Evolutionary conservation across 2,113 vertebrate genomes (phyloP), one percentile per base, ranked within the genome.

Genomic region (Pseudorasbora parva): DNA sequence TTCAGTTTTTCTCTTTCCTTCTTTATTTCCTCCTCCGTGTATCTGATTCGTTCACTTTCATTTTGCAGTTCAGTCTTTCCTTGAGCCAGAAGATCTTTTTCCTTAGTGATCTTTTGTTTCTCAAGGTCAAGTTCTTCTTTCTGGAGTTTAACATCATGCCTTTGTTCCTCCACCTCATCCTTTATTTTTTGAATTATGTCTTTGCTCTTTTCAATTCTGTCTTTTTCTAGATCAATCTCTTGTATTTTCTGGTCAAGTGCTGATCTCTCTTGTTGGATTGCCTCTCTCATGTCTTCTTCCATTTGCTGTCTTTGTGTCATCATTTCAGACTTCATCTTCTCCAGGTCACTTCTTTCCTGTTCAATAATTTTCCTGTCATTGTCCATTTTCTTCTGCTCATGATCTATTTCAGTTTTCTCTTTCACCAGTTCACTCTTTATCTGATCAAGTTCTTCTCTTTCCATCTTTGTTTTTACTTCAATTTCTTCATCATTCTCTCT

Each of bases 381-480:
- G n/a, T n/a, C n/a, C n/a, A n/a, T n/a, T n/a, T n/a, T n/a, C n/a
- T n/a, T 75, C 37, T 1, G 4, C 37, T 43, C 37, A 11, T 71
- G 19, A 43, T n/a, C 37, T 43, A 69, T 43, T 69, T 69, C 19
- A 69, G 19, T 10, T 69, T 10, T 69, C 4, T 9, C 19, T n/a
- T 4, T 69, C 0, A 43, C 3, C 9, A 69, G 4, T 1, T 81
- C 23, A 1, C 6, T 72, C 10, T 59, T 84, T 8, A 23, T 15
- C 33, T 33, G 37, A 15, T 80, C 43, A 83, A 76, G 41, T 83
- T 83, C 27, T 33, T 74, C 23, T 47, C 43, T 76, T 78, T 88
- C 30, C 83, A 87, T 19, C 41, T 71, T 27, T 27, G 84, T 6
- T 45, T 30, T 37, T n/a, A 84, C 27, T 85, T 33, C 57, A 2